A percentile compares a stretch with the other conserved stretches of the same genome.
phyloP scores from a whole-genome alignment of 2,888 invertebrate genomes.

The Callinectes sapidus region DNA sequence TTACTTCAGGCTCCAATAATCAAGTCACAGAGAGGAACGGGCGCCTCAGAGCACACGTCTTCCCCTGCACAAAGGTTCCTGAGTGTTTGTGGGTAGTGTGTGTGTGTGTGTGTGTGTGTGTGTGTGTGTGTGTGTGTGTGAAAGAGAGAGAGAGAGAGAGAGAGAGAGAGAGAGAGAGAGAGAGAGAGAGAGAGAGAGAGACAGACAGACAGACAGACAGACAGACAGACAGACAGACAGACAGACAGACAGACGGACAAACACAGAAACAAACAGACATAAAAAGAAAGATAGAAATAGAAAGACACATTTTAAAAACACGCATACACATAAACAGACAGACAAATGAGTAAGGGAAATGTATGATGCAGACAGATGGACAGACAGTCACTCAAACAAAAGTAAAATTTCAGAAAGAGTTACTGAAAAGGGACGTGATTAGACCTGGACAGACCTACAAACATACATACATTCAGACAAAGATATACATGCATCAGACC shows the following conservation, averaged over 20 bases:
- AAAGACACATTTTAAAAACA: background rate
- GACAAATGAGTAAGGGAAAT: background rate
- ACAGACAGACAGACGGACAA: too few species aligned
- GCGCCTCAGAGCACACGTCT: constrained; percentile 20
- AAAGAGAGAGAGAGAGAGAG: background rate
- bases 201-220: background rate
- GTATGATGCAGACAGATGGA: background rate
- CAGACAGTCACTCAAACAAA: too few species aligned
- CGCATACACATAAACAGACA: too few species aligned
- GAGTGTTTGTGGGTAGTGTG: background rate
- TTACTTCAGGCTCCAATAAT: constrained; percentile 59
- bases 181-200: background rate
- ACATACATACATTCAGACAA: too few species aligned
- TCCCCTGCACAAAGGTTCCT: background rate
- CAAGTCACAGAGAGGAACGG: constrained; percentile 48
- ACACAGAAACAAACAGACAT: background rate
- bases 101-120: background rate
- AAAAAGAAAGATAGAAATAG: background rate
- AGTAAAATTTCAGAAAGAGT: too few species aligned
- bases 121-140: background rate
- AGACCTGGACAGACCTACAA: too few species aligned
- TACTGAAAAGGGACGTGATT: too few species aligned
- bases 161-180: background rate
- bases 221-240: background rate
- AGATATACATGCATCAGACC: background rate